Evolutionary conservation across 1,140 invertebrate species (phyloP).

Genomic region (Aphis gossypii): DNA sequence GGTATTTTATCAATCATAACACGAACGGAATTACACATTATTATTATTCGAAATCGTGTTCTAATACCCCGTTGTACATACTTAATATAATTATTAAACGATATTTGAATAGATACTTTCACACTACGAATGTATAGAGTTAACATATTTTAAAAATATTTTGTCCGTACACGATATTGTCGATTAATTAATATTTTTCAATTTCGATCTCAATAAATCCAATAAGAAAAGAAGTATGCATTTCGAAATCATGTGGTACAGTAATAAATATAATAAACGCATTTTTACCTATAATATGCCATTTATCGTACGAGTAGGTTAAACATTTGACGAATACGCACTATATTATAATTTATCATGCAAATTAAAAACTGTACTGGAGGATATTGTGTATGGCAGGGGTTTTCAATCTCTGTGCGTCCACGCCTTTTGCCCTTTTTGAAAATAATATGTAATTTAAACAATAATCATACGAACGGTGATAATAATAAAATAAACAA

Average conservation of each 20-base stretch:
- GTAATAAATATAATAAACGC: background rate
- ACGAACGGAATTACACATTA: background rate
- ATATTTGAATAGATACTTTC: background rate
- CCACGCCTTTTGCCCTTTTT: too few species aligned
- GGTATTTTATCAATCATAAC: background rate
- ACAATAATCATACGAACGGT: too few species aligned
- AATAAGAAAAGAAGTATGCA: background rate
- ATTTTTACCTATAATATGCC: background rate
- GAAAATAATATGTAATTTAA: too few species aligned
- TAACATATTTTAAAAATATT: background rate
- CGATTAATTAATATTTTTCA: background rate
- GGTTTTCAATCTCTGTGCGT: too few species aligned
- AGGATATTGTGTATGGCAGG: background rate
- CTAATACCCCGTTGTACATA: background rate
- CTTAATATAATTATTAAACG: background rate
- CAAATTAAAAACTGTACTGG: background rate
- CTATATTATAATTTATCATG: background rate
- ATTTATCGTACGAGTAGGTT: background rate
- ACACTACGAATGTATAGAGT: too few species aligned
- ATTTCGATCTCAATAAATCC: constrained; percentile 18
- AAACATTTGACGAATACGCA: background rate
- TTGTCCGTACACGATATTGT: background rate
- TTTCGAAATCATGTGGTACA: background rate
- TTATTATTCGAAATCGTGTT: background rate
- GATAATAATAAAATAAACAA: too few species aligned